Evolutionary conservation across 2,888 invertebrate genomes (phyloP), one percentile per base, ranked within the genome.

Genomic region (Calameuta idolon): DNA sequence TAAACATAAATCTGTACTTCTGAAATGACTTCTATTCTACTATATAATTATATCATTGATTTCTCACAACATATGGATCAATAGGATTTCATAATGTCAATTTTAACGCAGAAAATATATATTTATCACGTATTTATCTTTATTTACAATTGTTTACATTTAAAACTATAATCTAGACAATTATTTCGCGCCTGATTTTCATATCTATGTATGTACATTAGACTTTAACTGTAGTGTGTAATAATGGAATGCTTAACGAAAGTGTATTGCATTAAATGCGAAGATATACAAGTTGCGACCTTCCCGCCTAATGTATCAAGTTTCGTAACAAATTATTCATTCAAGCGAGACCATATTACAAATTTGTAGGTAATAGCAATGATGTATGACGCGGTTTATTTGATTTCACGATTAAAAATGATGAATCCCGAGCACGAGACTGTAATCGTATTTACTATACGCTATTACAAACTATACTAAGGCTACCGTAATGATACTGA

Each of bases 401-500:
- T 55, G 15, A 55, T 23, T 23, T 55, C 55, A 55, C 9, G 15
- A 4, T 40, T 15, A 55, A 4, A 23, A 55, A 55, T 23, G 23
- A 55, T 23, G 40, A 55, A 55, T 55, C 23, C 23, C 23, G 40
- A 15, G 40, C 23, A 23, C 23, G 23, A 55, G 40, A 55, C 9
- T 55, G 40, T 23, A 40, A 40, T 55, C 40, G 5, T 3, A 55
- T 55, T 55, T 55, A 55, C 23, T 23, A 23, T 55, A 23, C 1
- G 2, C 9, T 23, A 55, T 55, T 55, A 9, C 9, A 55, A 33
- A 12, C 11, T 75, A 93, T 79, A 93, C 89, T 73, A 93, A 84
- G 75, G 92, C 92, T 71, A 95, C 93, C 69, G 94, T 90, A 80
- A 96, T 87, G 84, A 96, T 96, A 83, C 94, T 93, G 79, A 96